phyloP scores from a whole-genome alignment of 2,113 vertebrate genomes.

The Oophaga pumilio region DNA sequence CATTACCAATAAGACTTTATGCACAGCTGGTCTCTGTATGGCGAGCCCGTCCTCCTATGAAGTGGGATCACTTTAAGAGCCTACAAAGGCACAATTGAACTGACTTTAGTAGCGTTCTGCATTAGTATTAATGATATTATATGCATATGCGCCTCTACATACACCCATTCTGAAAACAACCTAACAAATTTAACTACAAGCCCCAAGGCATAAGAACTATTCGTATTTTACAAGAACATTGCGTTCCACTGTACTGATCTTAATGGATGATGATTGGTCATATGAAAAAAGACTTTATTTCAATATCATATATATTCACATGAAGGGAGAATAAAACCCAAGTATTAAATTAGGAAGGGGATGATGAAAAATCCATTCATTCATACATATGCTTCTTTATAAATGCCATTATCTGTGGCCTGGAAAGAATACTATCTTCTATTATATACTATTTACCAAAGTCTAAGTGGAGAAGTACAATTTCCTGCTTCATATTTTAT shows the following conservation, averaged over 20 bases:
- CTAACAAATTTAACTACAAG: constrained; percentile 8
- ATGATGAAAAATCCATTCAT: constrained; percentile 25
- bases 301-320: constrained; percentile 20
- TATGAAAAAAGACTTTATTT: not conserved
- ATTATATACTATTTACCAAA: constrained; percentile 15
- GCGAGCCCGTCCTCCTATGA: too few relatives aligned
- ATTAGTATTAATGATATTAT: not conserved
- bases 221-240: not conserved
- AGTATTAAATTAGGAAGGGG: constrained; percentile 27
- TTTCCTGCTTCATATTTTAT: constrained; percentile 27
- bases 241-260: not conserved
- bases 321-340: not conserved
- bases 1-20: too few relatives aligned
- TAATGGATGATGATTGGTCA: constrained; percentile 22
- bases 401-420: constrained; percentile 1
- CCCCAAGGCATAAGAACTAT: constrained; percentile 31
- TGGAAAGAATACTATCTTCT: not conserved
- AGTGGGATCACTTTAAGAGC: too few relatives aligned
- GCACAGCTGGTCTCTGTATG: too few relatives aligned
- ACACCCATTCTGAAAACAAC: not conserved
- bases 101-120: not conserved
- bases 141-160: not conserved
- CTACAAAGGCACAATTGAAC: too few relatives aligned
- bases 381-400: not conserved
- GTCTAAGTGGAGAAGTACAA: not conserved